Evolutionary conservation across 2,113 vertebrate species (phyloP), one percentile per base, ranked within the genome.

Genomic region (Trematocara stigmaticum): DNA sequence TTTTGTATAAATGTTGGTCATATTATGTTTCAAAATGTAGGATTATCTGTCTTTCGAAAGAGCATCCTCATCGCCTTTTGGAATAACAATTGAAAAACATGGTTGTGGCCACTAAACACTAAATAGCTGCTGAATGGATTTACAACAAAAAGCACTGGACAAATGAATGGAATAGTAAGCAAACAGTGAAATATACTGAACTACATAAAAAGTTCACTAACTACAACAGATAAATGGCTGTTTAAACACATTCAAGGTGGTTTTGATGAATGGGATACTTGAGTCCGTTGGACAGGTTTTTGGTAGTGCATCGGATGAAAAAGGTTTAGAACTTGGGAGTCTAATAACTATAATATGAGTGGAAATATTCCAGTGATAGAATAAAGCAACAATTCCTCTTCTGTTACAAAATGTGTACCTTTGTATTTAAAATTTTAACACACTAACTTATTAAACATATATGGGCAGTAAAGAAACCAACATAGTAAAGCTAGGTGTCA

Each of bases 201-300:
- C 64, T 42, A 69, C 35, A 69, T 6, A 69, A 4, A 13, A 42
- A 42, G 38, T 15, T 69, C 12, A 15, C 64, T n/a, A 38, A 64
- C 31, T 35, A 64, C 8, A 64, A 66, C 10, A 6, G 66, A 26
- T 47, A 9, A 69, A 69, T 23, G 64, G 64, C 38, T 2, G 34
- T 42, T 42, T 26, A 71, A 49, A 76, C 42, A 31, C 26, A 31
- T 49, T 31, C 10, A 2, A 74, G 15, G 10, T 29, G 69, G 42
- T 31, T 31, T 49, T 76, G 42, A 74, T 49, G 69, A 49, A 49
- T 29, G 6, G 42, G 42, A 18, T 76, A 0, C 42, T 76, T 31
- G 45, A 5, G 26, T 49, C 0, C 2, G 0, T 51, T 16, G 8
- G 26, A 16, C 26, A 76, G 23, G 42, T 31, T 0, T 76, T 76